phyloP scores from a whole-genome alignment of 2,113 vertebrate species.

The Muntiacus reevesi region DNA sequence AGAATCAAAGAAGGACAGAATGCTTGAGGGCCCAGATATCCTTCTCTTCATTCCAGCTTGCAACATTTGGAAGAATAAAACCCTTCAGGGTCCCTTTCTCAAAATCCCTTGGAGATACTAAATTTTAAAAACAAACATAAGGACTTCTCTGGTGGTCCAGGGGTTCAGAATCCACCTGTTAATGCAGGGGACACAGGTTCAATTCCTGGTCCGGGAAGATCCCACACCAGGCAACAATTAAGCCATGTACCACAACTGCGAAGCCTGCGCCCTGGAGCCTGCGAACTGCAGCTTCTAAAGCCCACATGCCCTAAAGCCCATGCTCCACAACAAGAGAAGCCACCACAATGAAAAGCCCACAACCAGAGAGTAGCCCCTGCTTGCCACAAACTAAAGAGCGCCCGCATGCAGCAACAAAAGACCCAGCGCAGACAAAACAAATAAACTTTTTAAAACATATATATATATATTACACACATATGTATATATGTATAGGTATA shows the following conservation, averaged over 20 bases:
- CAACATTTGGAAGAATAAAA: neutral
- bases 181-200: neutral
- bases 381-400: neutral
- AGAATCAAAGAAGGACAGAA: neutral
- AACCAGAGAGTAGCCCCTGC: neutral
- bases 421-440: neutral
- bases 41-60: neutral
- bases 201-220: neutral
- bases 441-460: neutral
- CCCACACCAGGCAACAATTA: neutral
- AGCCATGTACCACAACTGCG: neutral
- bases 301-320: neutral
- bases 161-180: neutral
- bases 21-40: neutral
- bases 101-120: neutral
- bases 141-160: neutral
- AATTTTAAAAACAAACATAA: neutral
- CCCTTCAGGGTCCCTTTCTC: neutral
- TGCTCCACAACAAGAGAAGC: neutral
- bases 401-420: neutral
- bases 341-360: neutral
- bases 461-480: neutral
- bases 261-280: neutral
- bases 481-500: neutral
- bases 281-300: neutral